A percentile compares a stretch with the other conserved stretches of the same genome.
phyloP scores from a whole-genome alignment of 2,797 vertebrate species.

The Cottoperca gobio region DNA sequence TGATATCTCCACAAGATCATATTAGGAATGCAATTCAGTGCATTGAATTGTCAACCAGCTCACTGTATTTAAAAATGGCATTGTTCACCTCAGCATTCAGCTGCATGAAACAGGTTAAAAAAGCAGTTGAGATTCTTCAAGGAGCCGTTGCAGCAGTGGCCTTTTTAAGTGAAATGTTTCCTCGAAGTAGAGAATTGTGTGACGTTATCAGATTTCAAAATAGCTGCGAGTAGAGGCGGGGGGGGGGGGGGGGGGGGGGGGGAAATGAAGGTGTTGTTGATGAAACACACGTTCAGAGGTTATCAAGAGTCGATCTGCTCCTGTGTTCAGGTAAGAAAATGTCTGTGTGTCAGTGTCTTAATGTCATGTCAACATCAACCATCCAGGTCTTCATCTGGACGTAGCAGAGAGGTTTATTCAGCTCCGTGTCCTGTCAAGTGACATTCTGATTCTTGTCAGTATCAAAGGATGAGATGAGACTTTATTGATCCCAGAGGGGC shows the following conservation, averaged over 20 bases:
- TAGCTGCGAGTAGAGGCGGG: neutral
- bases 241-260: neutral
- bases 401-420: neutral
- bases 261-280: neutral
- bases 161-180: slow-evolving; percentile 12
- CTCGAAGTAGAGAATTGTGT: slow-evolving; percentile 23
- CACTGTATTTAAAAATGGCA: neutral
- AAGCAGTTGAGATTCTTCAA: neutral
- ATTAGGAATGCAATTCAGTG: slow-evolving; percentile 8
- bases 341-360: neutral
- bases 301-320: slow-evolving; percentile 10
- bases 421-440: neutral
- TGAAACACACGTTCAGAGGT: slow-evolving; percentile 3
- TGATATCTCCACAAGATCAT: slow-evolving; percentile 9
- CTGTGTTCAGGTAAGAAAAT: neutral
- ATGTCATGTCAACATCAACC: neutral
- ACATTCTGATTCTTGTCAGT: neutral
- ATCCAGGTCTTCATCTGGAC: neutral
- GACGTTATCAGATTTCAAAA: slow-evolving; percentile 41
- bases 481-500: neutral
- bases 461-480: neutral
- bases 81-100: neutral
- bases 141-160: neutral
- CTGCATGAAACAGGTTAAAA: neutral
- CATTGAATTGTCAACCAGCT: slow-evolving; percentile 7